phyloP scores from a whole-genome alignment of 1,140 invertebrate genomes.

The Hyles vespertilio region DNA sequence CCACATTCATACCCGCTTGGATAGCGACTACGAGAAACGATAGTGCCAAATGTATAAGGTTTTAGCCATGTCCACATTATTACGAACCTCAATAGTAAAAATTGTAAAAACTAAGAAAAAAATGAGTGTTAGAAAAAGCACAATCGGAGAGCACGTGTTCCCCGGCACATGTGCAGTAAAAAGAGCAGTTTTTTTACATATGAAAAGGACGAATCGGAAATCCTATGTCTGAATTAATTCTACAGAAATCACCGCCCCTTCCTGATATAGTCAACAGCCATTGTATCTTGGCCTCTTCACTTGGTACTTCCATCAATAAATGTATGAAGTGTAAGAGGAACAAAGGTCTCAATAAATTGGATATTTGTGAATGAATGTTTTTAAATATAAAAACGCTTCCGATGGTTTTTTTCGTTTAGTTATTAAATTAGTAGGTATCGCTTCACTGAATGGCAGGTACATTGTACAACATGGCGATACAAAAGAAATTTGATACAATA shows the following conservation, averaged over 20 bases:
- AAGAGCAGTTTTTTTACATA: slow-evolving; percentile 7
- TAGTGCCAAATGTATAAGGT: too few relatives aligned
- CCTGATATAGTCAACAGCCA: not conserved
- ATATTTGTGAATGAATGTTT: not conserved
- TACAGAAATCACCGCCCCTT: not conserved
- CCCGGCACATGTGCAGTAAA: slow-evolving; percentile 12
- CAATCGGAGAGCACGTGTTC: slow-evolving; percentile 15
- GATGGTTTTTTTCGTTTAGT: slow-evolving; percentile 1
- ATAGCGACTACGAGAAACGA: too few relatives aligned
- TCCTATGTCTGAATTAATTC: slow-evolving; percentile 7
- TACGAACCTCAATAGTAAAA: not conserved
- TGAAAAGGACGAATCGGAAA: slow-evolving; percentile 18
- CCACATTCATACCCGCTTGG: too few relatives aligned
- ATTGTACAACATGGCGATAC: too few relatives aligned
- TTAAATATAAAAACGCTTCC: not conserved
- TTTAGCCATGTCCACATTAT: slow-evolving; percentile 2
- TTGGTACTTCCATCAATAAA: not conserved
- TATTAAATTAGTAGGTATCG: not conserved
- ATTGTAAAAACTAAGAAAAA: slow-evolving; percentile 7
- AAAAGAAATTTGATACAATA: too few relatives aligned
- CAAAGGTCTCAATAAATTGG: slow-evolving; percentile 2
- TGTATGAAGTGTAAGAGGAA: not conserved
- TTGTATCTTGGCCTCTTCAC: not conserved
- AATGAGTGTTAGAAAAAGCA: slow-evolving; percentile 12
- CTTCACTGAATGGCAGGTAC: too few relatives aligned